These are phyloP conservation scores for Drosophila sp. DNA, from an alignment of 1,140 invertebrate genomes.

Conservation along the genomic window DNA sequence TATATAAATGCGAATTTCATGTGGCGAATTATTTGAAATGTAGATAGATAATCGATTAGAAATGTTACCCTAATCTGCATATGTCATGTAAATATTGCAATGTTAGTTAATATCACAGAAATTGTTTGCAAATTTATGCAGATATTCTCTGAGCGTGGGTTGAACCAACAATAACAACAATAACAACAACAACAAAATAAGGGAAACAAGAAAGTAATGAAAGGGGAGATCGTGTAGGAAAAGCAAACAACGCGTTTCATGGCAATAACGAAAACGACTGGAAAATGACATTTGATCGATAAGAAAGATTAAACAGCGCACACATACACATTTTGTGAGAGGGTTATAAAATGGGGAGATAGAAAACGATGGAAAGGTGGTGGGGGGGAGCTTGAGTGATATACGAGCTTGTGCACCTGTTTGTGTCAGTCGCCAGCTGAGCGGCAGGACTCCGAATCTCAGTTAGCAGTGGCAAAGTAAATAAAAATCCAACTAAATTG, in stretches of 20 bases:
- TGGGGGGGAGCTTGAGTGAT: conserved; percentile 29
- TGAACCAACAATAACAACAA: not conserved
- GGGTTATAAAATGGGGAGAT: not conserved
- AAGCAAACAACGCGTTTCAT: conserved; percentile 2
- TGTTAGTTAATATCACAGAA: conserved; percentile 13
- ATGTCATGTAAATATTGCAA: conserved; percentile 12
- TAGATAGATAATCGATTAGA: conserved; percentile 6
- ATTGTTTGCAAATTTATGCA: conserved; percentile 14
- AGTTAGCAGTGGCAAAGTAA: conserved; percentile 55
- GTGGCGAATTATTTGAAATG: not conserved
- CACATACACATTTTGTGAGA: not conserved
- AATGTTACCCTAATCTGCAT: conserved; percentile 5
- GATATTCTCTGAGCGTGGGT: not conserved
- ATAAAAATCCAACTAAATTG: conserved; percentile 72
- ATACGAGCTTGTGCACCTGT: conserved; percentile 45
- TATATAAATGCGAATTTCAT: not conserved
- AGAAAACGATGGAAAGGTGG: not conserved
- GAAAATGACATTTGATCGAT: conserved; percentile 51
- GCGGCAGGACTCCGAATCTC: conserved; percentile 6
- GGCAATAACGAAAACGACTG: conserved; percentile 20
- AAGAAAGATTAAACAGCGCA: conserved; percentile 38
- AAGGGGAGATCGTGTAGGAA: not conserved
- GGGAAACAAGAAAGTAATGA: not conserved
- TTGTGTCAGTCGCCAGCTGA: conserved; percentile 29
- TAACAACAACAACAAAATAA: not conserved